Evolutionary conservation across 2,888 invertebrate genomes (phyloP), one percentile per base, ranked within the genome.

Genomic region (Apotomis betuletana): DNA sequence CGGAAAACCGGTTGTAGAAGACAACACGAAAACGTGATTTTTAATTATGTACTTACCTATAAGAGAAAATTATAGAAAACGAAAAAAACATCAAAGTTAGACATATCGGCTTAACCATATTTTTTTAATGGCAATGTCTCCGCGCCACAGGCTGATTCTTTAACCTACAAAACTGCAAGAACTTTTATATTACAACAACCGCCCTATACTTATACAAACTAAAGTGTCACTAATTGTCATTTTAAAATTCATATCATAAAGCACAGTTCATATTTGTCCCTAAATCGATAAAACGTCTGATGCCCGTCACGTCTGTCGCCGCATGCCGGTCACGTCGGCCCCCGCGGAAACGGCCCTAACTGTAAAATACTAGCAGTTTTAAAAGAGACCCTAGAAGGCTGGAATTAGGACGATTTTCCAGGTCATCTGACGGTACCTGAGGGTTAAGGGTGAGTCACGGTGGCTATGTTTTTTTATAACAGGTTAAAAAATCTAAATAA

Each of bases 301-400:
- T 72, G 67, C 72, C 1, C 4, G 27, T 72, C 72, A 72, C 72
- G 72, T 38, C 36, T 52, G 58, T 36, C 59, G 63, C 67, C 58
- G 3, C 59, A 70, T 58, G 44, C 68, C 44, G 55, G 41, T 57
- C 74, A 74, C 71, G 74, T 74, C 49, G 59, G 62, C 60, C 64
- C 64, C 71, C 15, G n/a, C 70, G 74, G 74, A 74, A 74, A 71
- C 57, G 49, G 60, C 70, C 57, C 64, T 74, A 74, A 74, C 74
- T 74, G 74, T 74, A 71, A 71, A 61, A 8, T n/a, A 9, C 54
- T 27, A 51, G 44, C n/a, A 36, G 15, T 12, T 46, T 46, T 41
- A 51, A 71, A 64, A 49, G 64, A 51, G 60, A 60, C 69, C 64
- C 63, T 72, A 49, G n/a, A 5, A 0, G 13, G 38, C n/a, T 60